Evolutionary conservation across 2,113 vertebrate genomes (phyloP).

Genomic region (Polypterus senegalus): DNA sequence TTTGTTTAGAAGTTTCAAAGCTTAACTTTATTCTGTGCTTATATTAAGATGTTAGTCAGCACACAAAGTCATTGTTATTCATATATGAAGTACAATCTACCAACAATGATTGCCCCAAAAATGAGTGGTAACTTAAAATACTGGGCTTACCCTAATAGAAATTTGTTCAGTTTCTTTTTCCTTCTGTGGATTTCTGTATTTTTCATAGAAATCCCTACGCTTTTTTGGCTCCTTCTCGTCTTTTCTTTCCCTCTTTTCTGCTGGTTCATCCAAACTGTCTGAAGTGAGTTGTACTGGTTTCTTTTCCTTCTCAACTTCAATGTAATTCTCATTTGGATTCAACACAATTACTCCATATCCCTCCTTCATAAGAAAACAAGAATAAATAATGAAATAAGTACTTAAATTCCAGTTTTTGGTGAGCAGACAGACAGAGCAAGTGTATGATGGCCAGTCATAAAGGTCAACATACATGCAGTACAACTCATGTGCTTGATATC

Average conservation of each 20-base stretch:
- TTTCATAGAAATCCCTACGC: slow-evolving; percentile 84
- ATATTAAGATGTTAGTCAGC: no score
- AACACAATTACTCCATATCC: slow-evolving; percentile 88
- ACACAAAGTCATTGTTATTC: no score
- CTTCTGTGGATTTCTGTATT: slow-evolving; percentile 91
- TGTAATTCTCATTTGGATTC: slow-evolving; percentile 96
- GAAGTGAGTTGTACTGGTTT: slow-evolving; percentile 47
- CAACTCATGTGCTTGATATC: no score
- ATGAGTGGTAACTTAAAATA: neutral
- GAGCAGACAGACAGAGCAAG: no score
- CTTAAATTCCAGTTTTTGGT: no score
- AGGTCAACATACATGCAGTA: no score
- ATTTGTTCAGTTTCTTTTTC: slow-evolving; percentile 79
- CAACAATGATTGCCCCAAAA: no score
- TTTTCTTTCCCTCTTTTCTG: slow-evolving; percentile 85
- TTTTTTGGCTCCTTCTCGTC: slow-evolving; percentile 82
- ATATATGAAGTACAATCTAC: no score
- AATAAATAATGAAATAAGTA: neutral
- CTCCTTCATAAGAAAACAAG: slow-evolving; percentile 55
- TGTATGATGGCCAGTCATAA: no score
- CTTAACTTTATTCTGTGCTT: no score
- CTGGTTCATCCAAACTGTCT: slow-evolving; percentile 77
- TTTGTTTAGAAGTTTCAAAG: no score
- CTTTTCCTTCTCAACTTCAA: slow-evolving; percentile 81
- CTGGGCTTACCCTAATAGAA: slow-evolving; percentile 73